Evolutionary conservation across 2,888 invertebrate species (phyloP), one percentile per base, ranked within the genome.

Genomic region (Drosophila pegasa): DNA sequence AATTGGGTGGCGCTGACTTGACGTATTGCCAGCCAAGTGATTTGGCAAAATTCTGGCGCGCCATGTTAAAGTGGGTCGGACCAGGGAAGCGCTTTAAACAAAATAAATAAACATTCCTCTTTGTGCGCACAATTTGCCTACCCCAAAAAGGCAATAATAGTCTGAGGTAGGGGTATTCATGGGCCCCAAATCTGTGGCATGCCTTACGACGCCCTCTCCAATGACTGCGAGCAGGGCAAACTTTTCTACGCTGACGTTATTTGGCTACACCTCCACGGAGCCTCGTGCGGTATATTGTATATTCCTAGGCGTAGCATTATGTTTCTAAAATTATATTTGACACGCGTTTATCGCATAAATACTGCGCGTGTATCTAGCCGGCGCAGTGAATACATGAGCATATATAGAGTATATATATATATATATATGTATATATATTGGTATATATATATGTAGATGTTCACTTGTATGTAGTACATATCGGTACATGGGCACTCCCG

Each of bases 261-360:
- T 16, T 33, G 48, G 33, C 48, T 20, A n/a, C 20, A 29, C 25
- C 14, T 33, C 54, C 27, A 10, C 16, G 35, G 40, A 41, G 54
- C 16, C 38, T 58, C 38, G 33, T 58, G 45, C 27, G 37, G 57
- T 33, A 57, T 33, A 57, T 71, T 68, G 54, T 55, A 61, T 72
- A 55, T 54, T 51, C 67, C 38, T 31, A 54, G 57, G 62, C 60
- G 60, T 50, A 47, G 62, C 65, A 59, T 77, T 69, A 82, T 70
- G 66, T 71, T 75, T 67, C 50, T 33, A 65, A 78, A 78, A 78
- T 71, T 75, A 71, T 71, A 75, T 71, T 75, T 75, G 75, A 71
- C 79, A 78, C 79, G 77, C 68, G 71, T 66, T 78, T 77, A 75
- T 71, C 78, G 71, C 75, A 78, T 78, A 75, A 78, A 78, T 77